Conservation (phyloP, 2,797 vertebrate species). For the Oceanodroma leucorhoa region DNA sequence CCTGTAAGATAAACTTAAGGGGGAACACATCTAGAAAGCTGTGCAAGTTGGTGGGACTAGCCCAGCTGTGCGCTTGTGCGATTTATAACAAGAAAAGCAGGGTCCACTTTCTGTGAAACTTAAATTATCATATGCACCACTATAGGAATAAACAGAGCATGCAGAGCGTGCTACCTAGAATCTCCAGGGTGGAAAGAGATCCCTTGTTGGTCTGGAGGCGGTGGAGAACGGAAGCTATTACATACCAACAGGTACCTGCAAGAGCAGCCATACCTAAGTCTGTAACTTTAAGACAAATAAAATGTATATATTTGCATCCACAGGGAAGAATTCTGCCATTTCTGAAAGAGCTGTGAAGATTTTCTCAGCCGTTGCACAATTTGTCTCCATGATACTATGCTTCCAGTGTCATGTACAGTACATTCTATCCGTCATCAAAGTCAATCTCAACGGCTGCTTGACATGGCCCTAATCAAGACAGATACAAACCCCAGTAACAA, state of each 20-base stretch:
- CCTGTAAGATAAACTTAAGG: background rate
- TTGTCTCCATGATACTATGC: constrained; percentile 14
- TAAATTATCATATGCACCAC: background rate
- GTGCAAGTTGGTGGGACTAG: background rate
- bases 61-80: fast-evolving
- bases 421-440: background rate
- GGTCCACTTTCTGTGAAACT: background rate
- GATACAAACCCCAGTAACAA: constrained; percentile 17
- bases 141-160: background rate
- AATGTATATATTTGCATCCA: background rate
- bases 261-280: background rate
- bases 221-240: background rate
- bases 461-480: constrained; percentile 38
- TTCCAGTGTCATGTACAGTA: background rate
- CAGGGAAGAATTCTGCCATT: background rate
- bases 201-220: background rate
- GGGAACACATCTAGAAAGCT: background rate
- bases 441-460: background rate
- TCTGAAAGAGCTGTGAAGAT: constrained; percentile 6
- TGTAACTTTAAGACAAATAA: constrained; percentile 19
- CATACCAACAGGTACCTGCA: background rate
- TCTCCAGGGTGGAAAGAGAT: background rate
- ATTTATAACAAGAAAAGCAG: background rate
- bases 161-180: background rate
- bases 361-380: constrained; percentile 20